Evolutionary conservation across 2,797 vertebrate species (phyloP).

Genomic region (Sylvia borin): DNA sequence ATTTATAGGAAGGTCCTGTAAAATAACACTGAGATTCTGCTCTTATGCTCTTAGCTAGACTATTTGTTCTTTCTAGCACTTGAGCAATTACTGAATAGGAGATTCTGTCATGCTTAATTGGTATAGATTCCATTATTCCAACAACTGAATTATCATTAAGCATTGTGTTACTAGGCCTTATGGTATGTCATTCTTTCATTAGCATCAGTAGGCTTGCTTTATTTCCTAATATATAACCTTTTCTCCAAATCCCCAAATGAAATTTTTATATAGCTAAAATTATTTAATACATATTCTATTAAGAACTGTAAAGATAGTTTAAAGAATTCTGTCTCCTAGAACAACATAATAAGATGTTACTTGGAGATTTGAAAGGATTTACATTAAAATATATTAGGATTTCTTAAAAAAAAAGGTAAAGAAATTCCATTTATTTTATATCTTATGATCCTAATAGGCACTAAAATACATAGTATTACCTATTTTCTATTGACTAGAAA

Average conservation of each 20-base stretch:
- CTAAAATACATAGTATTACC: not conserved
- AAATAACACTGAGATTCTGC: not conserved
- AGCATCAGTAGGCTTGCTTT: not conserved
- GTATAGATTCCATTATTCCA: conserved; percentile 30
- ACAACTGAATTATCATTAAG: conserved; percentile 24
- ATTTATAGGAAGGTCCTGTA: not conserved
- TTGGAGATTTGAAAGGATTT: not conserved
- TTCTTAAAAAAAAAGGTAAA: not conserved
- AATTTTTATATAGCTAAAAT: not conserved
- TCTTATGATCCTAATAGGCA: not conserved
- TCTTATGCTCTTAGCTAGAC: not conserved
- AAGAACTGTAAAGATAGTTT: not conserved
- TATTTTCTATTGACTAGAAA: not conserved
- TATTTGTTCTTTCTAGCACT: not conserved
- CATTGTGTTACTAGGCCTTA: conserved; percentile 12
- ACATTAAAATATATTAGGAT: not conserved
- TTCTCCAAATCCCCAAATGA: not conserved
- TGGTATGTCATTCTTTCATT: conserved; percentile 15
- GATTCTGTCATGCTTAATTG: conserved; percentile 44
- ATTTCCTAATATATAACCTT: not conserved
- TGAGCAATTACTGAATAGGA: conserved; percentile 29
- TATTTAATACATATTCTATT: not conserved
- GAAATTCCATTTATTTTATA: not conserved
- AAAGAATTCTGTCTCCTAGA: not conserved
- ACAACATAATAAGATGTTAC: not conserved